Conservation (phyloP, 2,888 invertebrate species). For the Dasypogon diadema region DNA sequence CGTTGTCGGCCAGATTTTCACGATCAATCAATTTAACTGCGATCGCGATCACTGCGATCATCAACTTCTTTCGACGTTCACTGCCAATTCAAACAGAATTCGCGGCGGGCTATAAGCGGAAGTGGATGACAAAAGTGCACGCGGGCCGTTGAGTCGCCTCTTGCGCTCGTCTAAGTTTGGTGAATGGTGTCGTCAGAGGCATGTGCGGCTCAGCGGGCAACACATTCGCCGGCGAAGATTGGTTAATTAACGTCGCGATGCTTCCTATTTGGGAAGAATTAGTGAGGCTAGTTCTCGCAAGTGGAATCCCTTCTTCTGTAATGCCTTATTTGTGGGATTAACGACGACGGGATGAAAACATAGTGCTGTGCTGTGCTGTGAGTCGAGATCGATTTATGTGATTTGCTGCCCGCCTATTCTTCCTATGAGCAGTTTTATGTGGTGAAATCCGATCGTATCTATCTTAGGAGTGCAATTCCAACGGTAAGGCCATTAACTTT, state of each 20-base stretch:
- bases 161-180: constrained; percentile 13
- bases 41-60: constrained; percentile 27
- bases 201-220: background rate
- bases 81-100: constrained; percentile 1
- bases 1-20: constrained; percentile 36
- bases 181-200: constrained; percentile 33
- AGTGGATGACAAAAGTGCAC: constrained; percentile 45
- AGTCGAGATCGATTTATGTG: background rate
- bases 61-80: background rate
- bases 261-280: background rate
- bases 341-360: constrained; percentile 9
- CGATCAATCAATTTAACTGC: constrained; percentile 50
- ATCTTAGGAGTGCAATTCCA: background rate
- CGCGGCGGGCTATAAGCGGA: constrained; percentile 28
- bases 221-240: background rate
- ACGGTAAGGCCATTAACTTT: constrained; percentile 11
- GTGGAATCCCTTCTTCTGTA: background rate
- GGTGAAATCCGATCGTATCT: constrained; percentile 11
- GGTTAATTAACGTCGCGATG: constrained; percentile 7
- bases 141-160: constrained; percentile 49
- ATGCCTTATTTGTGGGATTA: constrained; percentile 7
- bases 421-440: background rate
- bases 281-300: background rate
- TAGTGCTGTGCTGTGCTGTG: background rate
- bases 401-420: background rate